phyloP scores from a whole-genome alignment of 1,140 invertebrate genomes.

The Micrasema minimum region DNA sequence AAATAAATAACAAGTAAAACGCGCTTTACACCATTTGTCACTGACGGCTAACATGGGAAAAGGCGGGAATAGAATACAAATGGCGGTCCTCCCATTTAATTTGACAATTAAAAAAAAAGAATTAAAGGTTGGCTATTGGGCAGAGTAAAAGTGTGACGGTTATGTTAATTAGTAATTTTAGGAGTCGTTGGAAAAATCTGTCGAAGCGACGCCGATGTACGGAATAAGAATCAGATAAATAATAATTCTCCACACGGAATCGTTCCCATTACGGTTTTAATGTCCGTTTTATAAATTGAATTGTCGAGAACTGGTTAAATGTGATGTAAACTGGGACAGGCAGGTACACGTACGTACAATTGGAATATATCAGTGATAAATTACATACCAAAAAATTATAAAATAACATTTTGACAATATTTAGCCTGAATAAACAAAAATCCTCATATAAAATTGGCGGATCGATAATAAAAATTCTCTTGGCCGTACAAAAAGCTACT shows the following conservation, averaged over 20 bases:
- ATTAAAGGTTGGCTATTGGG: not conserved
- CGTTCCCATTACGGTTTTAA: constrained; percentile 14
- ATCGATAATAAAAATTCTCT: too few relatives aligned
- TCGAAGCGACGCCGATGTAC: not conserved
- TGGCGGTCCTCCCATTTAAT: constrained; percentile 19
- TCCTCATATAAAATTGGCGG: too few relatives aligned
- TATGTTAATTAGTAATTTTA: constrained; percentile 18
- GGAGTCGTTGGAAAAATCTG: constrained; percentile 19
- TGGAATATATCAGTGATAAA: too few relatives aligned
- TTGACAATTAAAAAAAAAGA: constrained; percentile 30
- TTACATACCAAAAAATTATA: too few relatives aligned
- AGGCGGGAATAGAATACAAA: constrained; percentile 23
- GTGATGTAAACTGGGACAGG: too few relatives aligned
- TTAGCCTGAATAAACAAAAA: too few relatives aligned
- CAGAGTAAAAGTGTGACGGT: not conserved
- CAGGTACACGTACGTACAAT: too few relatives aligned
- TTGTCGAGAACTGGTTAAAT: too few relatives aligned
- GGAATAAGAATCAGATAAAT: not conserved
- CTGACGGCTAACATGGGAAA: constrained; percentile 6
- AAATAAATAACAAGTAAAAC: constrained; percentile 7
- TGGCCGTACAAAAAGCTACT: too few relatives aligned
- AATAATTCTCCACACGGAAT: constrained; percentile 6
- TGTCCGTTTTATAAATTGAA: constrained; percentile 12
- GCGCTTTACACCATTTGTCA: not conserved
- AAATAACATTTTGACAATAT: too few relatives aligned